A percentile compares a stretch with the other conserved stretches of the same genome.
Evolutionary conservation across 2,888 invertebrate genomes (phyloP).

Genomic region (Tetanocera ferruginea): DNA sequence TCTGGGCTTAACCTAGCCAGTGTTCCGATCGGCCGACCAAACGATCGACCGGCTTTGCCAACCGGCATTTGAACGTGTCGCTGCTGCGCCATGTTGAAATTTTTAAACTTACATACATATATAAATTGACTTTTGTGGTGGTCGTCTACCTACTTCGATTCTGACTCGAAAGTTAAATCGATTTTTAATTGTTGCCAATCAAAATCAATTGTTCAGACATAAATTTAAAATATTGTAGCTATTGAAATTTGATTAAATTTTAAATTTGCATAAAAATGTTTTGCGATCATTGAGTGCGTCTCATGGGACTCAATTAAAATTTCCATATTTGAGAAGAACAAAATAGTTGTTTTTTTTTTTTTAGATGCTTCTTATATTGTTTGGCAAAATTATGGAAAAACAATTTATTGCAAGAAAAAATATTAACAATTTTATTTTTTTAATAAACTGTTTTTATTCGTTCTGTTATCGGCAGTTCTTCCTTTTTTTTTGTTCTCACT

Average conservation of each 20-base stretch:
- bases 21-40: background rate
- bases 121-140: constrained; percentile 11
- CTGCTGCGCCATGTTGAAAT: constrained; percentile 13
- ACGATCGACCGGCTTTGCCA: constrained; percentile 17
- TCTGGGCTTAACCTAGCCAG: background rate
- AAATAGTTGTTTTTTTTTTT: background rate
- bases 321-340: background rate
- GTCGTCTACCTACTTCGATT: background rate
- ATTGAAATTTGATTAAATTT: constrained; percentile 42
- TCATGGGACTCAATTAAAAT: background rate
- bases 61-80: constrained; percentile 26
- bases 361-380: background rate
- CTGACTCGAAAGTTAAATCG: constrained; percentile 36
- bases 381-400: background rate
- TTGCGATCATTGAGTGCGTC: background rate
- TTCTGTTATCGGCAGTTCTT: too few relatives aligned
- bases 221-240: constrained; percentile 22
- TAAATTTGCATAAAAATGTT: background rate
- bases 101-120: background rate
- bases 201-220: constrained; percentile 55
- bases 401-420: background rate
- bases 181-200: constrained; percentile 59
- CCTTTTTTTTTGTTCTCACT: too few relatives aligned
- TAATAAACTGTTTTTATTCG: background rate
- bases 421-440: background rate